A percentile compares a stretch with the other conserved stretches of the same genome.
Evolutionary conservation across 64 coral and sea anemone species (phyloP).

Genomic region (Trachythela sp.): DNA sequence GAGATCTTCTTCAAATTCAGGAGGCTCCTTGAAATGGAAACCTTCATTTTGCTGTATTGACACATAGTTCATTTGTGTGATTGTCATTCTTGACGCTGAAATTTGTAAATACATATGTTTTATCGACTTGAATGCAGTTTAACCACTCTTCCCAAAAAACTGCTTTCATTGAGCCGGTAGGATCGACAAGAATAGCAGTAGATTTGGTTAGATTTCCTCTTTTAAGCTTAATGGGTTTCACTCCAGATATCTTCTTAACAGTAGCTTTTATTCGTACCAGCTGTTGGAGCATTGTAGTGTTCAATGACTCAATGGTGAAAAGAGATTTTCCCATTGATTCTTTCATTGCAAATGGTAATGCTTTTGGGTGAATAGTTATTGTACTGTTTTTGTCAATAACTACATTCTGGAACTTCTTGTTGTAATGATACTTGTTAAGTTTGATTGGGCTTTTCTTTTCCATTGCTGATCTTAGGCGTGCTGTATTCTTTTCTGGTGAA

Average conservation of each 20-base stretch:
- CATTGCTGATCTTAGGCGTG: conserved; percentile 37
- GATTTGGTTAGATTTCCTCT: conserved; percentile 34
- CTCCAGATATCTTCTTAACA: conserved; percentile 31
- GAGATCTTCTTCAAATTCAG: conserved; percentile 29
- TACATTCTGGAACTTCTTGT: conserved; percentile 45
- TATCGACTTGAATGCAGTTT: conserved; percentile 24
- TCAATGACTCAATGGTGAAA: conserved; percentile 1
- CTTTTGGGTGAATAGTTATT: conserved; percentile 2
- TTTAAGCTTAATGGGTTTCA: conserved; percentile 26
- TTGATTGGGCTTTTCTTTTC: conserved; percentile 49
- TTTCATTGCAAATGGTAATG: conserved; percentile 33
- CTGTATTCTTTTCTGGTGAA: conserved; percentile 40
- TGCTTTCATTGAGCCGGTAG: conserved; percentile 19
- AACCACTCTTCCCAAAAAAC: conserved; percentile 63
- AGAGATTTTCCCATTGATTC: too few species aligned
- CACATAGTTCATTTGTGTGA: conserved; percentile 34
- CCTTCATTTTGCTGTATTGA: conserved; percentile 51
- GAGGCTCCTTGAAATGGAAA: conserved; percentile 30
- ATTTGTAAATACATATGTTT: conserved; percentile 42
- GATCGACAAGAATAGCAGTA: conserved; percentile 53
- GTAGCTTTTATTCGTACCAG: conserved; percentile 25
- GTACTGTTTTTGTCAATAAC: conserved; percentile 47
- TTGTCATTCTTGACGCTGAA: conserved; percentile 45
- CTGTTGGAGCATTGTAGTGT: conserved; percentile 23
- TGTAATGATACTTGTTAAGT: conserved; percentile 35